A percentile compares a stretch with the other conserved stretches of the same genome.
Evolutionary conservation across 2,888 invertebrate species (phyloP).

Genomic region (Dendrolimus pini): DNA sequence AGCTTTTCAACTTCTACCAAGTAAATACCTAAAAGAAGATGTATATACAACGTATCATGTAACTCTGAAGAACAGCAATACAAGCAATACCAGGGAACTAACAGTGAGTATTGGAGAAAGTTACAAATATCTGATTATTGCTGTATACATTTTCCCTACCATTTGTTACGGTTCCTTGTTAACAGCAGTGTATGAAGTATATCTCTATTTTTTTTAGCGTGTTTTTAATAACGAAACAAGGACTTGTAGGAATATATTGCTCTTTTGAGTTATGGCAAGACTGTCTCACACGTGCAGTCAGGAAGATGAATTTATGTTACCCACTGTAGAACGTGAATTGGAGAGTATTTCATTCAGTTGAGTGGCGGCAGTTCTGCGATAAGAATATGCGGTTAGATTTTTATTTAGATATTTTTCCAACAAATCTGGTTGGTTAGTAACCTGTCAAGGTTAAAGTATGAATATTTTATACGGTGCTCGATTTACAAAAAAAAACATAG

Average conservation of each 20-base stretch:
- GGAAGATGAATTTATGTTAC: conserved; percentile 43
- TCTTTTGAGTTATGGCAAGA: conserved; percentile 53
- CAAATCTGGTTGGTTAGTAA: conserved; percentile 23
- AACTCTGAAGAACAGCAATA: no score
- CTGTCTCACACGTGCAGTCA: conserved; percentile 35
- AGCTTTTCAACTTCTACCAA: no score
- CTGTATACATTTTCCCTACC: no score
- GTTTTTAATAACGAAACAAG: no score
- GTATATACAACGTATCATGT: no score
- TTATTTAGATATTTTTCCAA: conserved; percentile 12
- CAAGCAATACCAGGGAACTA: no score
- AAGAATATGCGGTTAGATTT: conserved; percentile 5
- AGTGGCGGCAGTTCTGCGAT: conserved; percentile 20
- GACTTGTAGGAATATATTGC: conserved; percentile 6
- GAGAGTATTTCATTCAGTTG: conserved; percentile 26
- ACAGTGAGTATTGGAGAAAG: no score
- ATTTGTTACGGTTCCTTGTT: conserved; percentile 25
- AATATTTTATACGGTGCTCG: background rate
- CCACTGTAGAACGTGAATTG: conserved; percentile 21
- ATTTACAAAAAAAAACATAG: background rate
- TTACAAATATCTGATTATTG: no score
- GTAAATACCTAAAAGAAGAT: no score
- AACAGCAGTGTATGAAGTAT: conserved; percentile 25
- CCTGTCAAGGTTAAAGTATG: background rate
- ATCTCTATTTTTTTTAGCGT: no score